Conservation (phyloP, 2,113 vertebrate species). For the Dinomys branickii region DNA sequence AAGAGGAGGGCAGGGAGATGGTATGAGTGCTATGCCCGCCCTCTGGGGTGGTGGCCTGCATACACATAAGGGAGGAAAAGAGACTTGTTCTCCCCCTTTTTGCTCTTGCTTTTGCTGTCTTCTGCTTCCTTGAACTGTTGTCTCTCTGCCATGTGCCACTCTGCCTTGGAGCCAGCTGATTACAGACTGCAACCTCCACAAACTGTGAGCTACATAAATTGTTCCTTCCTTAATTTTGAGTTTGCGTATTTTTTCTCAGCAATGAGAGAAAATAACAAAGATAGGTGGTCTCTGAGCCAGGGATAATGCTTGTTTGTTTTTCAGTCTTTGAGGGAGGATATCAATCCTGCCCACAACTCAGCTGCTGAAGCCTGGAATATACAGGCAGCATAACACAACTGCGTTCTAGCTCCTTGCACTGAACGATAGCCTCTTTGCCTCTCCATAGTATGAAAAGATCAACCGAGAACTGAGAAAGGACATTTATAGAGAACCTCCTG, state of each 20-base stretch:
- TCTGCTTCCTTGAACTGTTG: not conserved
- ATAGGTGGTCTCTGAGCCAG: not conserved
- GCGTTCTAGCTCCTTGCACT: not conserved
- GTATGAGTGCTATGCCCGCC: not conserved
- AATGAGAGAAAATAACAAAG: not conserved
- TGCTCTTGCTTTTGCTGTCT: not conserved
- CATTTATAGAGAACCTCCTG: not conserved
- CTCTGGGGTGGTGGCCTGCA: not conserved
- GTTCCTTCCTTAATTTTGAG: not conserved
- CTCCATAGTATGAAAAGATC: not conserved
- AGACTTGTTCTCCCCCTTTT: not conserved
- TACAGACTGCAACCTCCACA: not conserved
- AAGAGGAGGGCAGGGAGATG: not conserved
- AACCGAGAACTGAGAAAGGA: constrained; percentile 21
- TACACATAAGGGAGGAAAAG: not conserved
- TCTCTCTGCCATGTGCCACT: not conserved
- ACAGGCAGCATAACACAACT: not conserved
- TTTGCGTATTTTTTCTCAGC: not conserved
- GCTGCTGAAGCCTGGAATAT: not conserved
- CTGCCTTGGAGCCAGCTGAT: not conserved
- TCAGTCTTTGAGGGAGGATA: not conserved
- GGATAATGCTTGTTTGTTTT: constrained; percentile 24
- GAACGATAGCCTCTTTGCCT: not conserved
- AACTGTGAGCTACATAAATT: not conserved
- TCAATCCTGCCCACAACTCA: not conserved